A percentile compares a stretch with the other conserved stretches of the same genome.
Evolutionary conservation across 1,140 invertebrate genomes (phyloP).

Genomic region (Stenopsyche tienmushanensis): DNA sequence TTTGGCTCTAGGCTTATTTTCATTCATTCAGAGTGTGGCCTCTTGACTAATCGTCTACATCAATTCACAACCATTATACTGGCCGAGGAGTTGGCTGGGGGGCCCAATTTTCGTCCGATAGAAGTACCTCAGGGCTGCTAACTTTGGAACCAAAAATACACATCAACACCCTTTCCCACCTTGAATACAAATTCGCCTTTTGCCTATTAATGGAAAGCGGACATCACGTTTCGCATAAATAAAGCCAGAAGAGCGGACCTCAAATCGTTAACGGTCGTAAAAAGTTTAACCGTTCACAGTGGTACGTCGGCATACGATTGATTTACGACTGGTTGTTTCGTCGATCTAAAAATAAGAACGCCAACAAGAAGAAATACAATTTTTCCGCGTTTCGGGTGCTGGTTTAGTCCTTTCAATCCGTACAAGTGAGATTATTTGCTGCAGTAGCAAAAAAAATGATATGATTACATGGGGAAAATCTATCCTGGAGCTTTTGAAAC

Average conservation of each 20-base stretch:
- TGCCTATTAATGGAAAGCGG: conserved; percentile 27
- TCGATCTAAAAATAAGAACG: neutral
- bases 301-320: neutral
- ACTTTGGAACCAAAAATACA: neutral
- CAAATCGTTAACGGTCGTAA: conserved; percentile 23
- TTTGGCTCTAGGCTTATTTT: neutral
- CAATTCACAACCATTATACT: neutral
- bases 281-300: conserved; percentile 26
- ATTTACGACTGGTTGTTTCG: neutral
- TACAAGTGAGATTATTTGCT: neutral
- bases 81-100: neutral
- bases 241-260: neutral
- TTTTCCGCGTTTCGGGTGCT: too few relatives aligned
- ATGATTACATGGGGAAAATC: too few relatives aligned
- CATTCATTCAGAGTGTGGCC: neutral
- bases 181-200: conserved; percentile 31
- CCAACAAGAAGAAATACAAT: too few relatives aligned
- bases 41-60: conserved; percentile 10
- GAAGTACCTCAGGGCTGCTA: too few relatives aligned
- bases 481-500: too few relatives aligned
- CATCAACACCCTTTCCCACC: conserved; percentile 4
- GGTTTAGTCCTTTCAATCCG: too few relatives aligned
- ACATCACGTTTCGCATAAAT: conserved; percentile 34
- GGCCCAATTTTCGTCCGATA: conserved; percentile 1
- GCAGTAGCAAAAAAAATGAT: too few relatives aligned